phyloP scores from a whole-genome alignment of 2,797 vertebrate species.

The Clamator glandarius region DNA sequence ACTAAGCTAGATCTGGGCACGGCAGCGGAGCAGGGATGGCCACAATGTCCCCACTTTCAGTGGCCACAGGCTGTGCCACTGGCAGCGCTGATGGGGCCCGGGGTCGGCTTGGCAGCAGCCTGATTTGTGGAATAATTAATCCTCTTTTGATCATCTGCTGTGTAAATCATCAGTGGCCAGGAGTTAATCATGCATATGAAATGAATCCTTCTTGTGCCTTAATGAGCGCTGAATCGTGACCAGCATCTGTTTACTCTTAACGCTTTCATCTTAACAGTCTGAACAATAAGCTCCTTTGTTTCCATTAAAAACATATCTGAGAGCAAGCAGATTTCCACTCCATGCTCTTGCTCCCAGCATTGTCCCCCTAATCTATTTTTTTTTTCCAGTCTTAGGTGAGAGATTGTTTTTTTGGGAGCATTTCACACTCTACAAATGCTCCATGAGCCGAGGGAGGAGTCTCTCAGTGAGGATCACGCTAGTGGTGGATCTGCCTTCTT shows the following conservation, averaged over 20 bases:
- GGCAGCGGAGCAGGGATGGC: accelerated
- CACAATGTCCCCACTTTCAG: too few species aligned
- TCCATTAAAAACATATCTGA: not conserved
- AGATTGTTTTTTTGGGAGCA: not conserved
- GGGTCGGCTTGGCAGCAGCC: not conserved
- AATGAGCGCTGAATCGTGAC: slow-evolving; percentile 73
- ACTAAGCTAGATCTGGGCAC: accelerated
- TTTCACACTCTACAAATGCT: accelerated
- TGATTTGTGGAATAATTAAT: slow-evolving; percentile 69
- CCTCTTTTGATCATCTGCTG: slow-evolving; percentile 76
- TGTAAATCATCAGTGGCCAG: slow-evolving; percentile 72
- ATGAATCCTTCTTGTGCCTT: slow-evolving; percentile 74
- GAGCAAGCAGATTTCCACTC: not conserved
- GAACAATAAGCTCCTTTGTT: slow-evolving; percentile 66
- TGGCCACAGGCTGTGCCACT: accelerated
- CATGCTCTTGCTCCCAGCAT: not conserved
- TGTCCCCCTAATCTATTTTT: not conserved
- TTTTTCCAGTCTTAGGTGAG: accelerated
- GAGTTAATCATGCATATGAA: slow-evolving; percentile 79
- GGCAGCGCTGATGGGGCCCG: accelerated
- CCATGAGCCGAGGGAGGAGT: accelerated
- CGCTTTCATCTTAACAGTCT: slow-evolving; percentile 64
- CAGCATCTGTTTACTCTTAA: slow-evolving; percentile 73
- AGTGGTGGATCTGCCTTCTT: not conserved
- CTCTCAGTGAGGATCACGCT: not conserved